A percentile compares a stretch with the other conserved stretches of the same genome.
Conservation (phyloP, 2,888 invertebrate species). For the Aporophyla lueneburgensis region DNA sequence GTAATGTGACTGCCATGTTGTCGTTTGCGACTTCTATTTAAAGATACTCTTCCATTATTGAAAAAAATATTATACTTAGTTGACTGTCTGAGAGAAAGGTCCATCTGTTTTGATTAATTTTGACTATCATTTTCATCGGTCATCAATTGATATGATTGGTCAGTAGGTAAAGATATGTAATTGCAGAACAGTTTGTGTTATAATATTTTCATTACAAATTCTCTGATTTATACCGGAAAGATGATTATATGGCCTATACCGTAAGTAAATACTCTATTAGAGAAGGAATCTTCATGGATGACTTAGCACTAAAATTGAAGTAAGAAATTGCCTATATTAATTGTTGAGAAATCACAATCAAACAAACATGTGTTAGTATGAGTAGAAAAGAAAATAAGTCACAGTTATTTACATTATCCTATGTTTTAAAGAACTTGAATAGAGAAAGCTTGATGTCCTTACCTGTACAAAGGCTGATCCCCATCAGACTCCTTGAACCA, state of each 20-base stretch:
- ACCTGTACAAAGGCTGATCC: slow-evolving; percentile 97
- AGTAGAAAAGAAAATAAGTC: not conserved
- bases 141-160: not conserved
- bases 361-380: not conserved
- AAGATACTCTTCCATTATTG: slow-evolving; percentile 8
- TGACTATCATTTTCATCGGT: not conserved
- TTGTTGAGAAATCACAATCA: not conserved
- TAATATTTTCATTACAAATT: not conserved
- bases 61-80: slow-evolving; percentile 3
- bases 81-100: not conserved
- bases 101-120: slow-evolving; percentile 12
- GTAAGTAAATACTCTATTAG: not conserved
- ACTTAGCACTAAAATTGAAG: not conserved
- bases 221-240: not conserved
- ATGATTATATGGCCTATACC: not conserved
- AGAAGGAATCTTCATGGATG: not conserved
- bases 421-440: too few relatives aligned
- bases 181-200: not conserved
- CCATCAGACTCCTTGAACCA: slow-evolving; percentile 97
- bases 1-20: slow-evolving; percentile 20
- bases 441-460: not conserved
- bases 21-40: slow-evolving; percentile 30
- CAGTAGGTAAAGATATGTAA: too few relatives aligned
- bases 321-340: too few relatives aligned
- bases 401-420: not conserved